Evolutionary conservation across 2,797 vertebrate species (phyloP).

Genomic region (Hylomyscus alleni): DNA sequence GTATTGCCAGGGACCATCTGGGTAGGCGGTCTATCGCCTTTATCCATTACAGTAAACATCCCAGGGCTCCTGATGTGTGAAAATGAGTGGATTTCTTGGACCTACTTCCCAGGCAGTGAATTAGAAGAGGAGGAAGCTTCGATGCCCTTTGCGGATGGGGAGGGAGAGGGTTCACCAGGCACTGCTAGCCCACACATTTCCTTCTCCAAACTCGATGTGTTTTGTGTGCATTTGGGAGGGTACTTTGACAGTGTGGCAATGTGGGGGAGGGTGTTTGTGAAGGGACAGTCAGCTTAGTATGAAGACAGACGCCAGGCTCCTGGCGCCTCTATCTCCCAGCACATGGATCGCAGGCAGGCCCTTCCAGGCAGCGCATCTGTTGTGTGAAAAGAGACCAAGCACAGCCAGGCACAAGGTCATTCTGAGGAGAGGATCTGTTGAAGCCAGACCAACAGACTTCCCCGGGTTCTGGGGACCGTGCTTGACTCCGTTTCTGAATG

Average conservation of each 20-base stretch:
- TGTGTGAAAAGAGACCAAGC: constrained; percentile 25
- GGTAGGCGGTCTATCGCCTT: constrained; percentile 43
- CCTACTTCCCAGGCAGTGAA: not conserved
- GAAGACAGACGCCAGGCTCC: not conserved
- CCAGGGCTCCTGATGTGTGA: constrained; percentile 34
- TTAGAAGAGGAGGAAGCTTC: constrained; percentile 37
- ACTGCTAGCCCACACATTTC: not conserved
- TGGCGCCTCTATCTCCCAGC: not conserved
- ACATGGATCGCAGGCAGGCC: not conserved
- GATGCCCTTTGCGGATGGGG: not conserved
- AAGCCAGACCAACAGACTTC: constrained; percentile 29
- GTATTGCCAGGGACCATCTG: constrained; percentile 58
- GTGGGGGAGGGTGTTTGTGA: not conserved
- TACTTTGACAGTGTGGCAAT: not conserved
- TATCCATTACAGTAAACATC: constrained; percentile 17
- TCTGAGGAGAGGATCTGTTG: constrained; percentile 4
- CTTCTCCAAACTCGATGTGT: not conserved
- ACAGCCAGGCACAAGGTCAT: constrained; percentile 10
- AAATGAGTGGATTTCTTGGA: constrained; percentile 64
- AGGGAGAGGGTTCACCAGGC: not conserved
- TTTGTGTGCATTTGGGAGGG: not conserved
- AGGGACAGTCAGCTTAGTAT: not conserved
- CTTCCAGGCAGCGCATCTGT: constrained; percentile 34
- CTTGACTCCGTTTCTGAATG: not conserved
- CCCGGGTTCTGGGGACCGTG: not conserved